phyloP scores from a whole-genome alignment of 2,113 vertebrate species.

The Aegithalos caudatus region DNA sequence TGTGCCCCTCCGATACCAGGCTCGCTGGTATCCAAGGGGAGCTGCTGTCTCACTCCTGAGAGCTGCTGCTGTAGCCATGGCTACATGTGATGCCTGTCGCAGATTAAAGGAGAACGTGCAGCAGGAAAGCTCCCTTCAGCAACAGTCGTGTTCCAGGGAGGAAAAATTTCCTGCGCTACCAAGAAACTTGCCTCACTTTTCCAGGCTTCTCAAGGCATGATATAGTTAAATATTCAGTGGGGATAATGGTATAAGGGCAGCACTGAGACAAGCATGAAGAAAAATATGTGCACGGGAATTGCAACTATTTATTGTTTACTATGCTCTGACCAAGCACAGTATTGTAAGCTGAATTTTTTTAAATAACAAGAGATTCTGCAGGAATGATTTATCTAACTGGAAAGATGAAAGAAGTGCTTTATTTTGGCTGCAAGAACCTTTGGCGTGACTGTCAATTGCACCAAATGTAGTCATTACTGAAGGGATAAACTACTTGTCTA shows the following conservation, averaged over 20 bases:
- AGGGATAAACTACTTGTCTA: conserved; percentile 11
- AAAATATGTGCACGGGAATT: background rate
- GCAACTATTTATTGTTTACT: conserved; percentile 1
- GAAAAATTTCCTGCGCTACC: accelerated
- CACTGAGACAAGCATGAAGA: background rate
- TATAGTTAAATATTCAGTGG: background rate
- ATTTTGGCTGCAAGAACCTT: background rate
- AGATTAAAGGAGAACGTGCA: background rate
- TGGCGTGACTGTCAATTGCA: background rate
- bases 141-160: background rate
- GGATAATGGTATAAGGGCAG: background rate
- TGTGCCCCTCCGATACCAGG: background rate
- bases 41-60: background rate
- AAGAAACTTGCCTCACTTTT: background rate
- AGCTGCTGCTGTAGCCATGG: background rate
- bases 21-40: background rate
- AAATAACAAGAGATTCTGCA: background rate
- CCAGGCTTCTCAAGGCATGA: background rate
- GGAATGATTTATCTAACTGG: background rate
- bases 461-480: background rate
- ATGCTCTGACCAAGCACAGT: background rate
- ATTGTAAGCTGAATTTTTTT: background rate
- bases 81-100: background rate
- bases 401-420: background rate
- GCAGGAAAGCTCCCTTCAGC: background rate